Evolutionary conservation across 2,797 vertebrate species (phyloP), one percentile per base, ranked within the genome.

Genomic region (Hyperoplus immaculatus): DNA sequence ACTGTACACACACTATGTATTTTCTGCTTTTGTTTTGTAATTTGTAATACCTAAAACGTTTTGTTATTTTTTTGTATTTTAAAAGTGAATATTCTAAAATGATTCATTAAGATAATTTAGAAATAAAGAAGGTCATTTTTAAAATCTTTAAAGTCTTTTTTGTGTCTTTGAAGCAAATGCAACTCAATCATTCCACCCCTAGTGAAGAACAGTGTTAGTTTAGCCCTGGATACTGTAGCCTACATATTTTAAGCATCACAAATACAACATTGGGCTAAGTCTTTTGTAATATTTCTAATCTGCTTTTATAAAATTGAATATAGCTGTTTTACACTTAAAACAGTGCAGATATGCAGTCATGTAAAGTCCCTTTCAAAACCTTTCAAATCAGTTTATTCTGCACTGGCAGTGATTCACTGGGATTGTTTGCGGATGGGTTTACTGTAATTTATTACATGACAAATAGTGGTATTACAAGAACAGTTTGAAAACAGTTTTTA

Each of bases 101-200:
- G 54, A 59, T 47, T 70, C 39, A 10, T 64, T 7, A 50, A 8
- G 11, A 49, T 1, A 75, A 62, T 59, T 38, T 12, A 4, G 1
- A 63, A 83, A 81, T 87, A 81, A 82, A 91, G 72, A 3, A 1
- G 1, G 1, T 54, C 7, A 2, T 42, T 53, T 36, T 12, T 59
- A 11, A 70, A 73, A 45, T 5, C 2, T 53, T 42, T 50, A 7
- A 3, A 12, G 46, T 59, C 4, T 38, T 71, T 29, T 65, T 49
- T 36, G 13, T 81, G 14, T 71, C 15, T 74, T 51, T 69, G 4
- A 65, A 78, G 58, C 13, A 62, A 77, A 67, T 49, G 9, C 10
- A 54, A 38, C 54, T 47, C 2, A 38, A 4, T 36, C 4, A 15
- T 45, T 1, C 50, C 9, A 12, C 9, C 21, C 9, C 10, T 29